Percentiles rank a stretch among this genome's conserved stretches.
These are phyloP conservation scores for Panurus biarmicus DNA, from an alignment of 2,113 vertebrate genomes.

Conservation along the genomic window DNA sequence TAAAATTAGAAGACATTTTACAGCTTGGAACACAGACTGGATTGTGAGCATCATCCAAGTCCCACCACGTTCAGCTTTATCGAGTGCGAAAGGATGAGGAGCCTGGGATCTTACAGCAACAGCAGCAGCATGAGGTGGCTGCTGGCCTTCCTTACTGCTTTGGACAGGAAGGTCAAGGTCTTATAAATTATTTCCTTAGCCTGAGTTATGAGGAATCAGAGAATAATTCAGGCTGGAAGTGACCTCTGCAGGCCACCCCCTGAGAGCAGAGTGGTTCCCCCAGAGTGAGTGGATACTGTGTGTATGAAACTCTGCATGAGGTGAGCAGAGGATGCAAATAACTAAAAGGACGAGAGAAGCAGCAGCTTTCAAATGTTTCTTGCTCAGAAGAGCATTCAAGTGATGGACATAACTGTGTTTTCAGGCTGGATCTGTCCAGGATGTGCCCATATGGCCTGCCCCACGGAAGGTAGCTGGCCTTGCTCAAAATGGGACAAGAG, in stretches of 20 bases:
- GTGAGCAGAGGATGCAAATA: background rate
- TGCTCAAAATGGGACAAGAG: background rate
- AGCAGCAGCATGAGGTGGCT: background rate
- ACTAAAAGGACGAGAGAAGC: background rate
- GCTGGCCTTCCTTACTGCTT: background rate
- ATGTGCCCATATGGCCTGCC: background rate
- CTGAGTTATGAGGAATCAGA: background rate
- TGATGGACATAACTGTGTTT: background rate
- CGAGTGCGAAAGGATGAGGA: background rate
- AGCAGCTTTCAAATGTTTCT: background rate
- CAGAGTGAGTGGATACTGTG: background rate
- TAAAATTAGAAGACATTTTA: constrained; percentile 65
- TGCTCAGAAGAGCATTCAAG: background rate
- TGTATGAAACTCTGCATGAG: background rate
- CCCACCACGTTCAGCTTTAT: background rate
- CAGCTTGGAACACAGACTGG: constrained; percentile 56
- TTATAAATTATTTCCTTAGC: background rate
- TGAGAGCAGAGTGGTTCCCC: background rate
- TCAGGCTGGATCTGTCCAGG: background rate
- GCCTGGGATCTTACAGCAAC: background rate
- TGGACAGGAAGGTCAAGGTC: background rate
- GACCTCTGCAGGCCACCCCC: background rate
- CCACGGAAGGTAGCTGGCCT: background rate
- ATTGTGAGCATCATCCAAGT: constrained; percentile 55
- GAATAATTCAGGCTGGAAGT: background rate